Base-by-base conservation (phyloP, 2,888 invertebrate genomes). In the Sarcophaga carnaria region DNA sequence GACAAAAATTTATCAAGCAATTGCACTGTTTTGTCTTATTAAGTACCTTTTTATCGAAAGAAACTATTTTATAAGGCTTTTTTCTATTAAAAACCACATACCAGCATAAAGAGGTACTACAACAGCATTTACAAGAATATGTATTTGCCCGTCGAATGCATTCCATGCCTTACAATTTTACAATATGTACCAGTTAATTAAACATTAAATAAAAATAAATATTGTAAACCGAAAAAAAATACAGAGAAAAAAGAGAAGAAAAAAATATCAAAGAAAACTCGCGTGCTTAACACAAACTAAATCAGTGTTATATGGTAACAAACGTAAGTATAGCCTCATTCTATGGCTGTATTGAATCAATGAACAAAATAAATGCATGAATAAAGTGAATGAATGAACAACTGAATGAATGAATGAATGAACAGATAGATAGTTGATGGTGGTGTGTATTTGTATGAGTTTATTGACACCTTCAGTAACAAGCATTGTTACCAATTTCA, bases 381-480 rank as follows among this genome's bases (percentile, higher is more conserved):
- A 37, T 37, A 37, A 37, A 82, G 54, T 37, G 63, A 70, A 71
- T 59, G 47, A 22, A 60, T 67, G 14, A 22, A 47, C 45, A 11
- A 62, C 4, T 49, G n/a, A 25, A 74, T 81, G 60, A 45, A n/a
- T 69, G 54, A 49, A 71, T 62, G 22, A 17, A 27, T 70, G 54
- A 20, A 75, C 71, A n/a, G n/a, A 79, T 80, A 54, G 54, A 63
- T 75, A 66, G 62, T 72, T 74, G 75, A 47, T 67, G 64, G 69
- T 74, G 75, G 59, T 67, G 64, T 77, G 78, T 66, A 12, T 37
- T n/a, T 70, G 76, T 80, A 82, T 76, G 76, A 76, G 87, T 87
- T 87, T 84, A 84, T 84, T 87, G 84, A 87, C 87, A 87, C 87
- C 87, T 84, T 76, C 78, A 76, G 14, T 70, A 84, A 83, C 81